Conservation (phyloP, 2,113 vertebrate species). For the Pteropus alecto region DNA sequence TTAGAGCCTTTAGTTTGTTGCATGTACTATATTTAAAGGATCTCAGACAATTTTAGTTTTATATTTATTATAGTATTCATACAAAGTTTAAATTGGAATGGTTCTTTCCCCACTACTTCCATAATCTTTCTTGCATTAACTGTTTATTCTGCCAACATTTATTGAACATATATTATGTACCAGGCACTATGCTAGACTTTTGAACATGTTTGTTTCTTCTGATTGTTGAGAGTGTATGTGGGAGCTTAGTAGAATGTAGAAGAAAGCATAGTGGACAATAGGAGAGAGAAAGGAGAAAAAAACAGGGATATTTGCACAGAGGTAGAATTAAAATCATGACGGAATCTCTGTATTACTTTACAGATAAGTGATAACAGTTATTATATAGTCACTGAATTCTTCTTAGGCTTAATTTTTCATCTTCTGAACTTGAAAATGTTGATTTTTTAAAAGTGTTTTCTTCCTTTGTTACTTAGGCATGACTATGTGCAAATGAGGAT, state of each 20-base stretch:
- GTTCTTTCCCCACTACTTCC: background rate
- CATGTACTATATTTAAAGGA: background rate
- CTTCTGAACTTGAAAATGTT: background rate
- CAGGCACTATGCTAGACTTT: background rate
- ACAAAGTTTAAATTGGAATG: background rate
- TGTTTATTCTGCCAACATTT: constrained; percentile 26
- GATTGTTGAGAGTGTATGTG: background rate
- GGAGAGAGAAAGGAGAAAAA: background rate
- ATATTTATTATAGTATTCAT: background rate
- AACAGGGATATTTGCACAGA: background rate
- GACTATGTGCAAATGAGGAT: background rate
- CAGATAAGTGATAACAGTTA: background rate
- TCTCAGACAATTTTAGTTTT: background rate
- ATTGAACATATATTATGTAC: background rate
- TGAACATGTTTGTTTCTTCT: background rate
- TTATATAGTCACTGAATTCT: background rate
- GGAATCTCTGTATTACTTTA: background rate
- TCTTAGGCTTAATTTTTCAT: background rate
- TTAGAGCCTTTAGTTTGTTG: background rate
- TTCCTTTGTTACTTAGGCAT: background rate
- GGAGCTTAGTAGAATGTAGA: background rate
- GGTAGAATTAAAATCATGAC: constrained; percentile 6
- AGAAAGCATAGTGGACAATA: background rate
- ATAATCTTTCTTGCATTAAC: background rate
- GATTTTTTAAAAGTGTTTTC: background rate